Percentiles rank a stretch among this genome's conserved stretches.
These are phyloP conservation scores for Anguilla obscura DNA, from an alignment of 2,797 vertebrate species.

Conservation along the genomic window DNA sequence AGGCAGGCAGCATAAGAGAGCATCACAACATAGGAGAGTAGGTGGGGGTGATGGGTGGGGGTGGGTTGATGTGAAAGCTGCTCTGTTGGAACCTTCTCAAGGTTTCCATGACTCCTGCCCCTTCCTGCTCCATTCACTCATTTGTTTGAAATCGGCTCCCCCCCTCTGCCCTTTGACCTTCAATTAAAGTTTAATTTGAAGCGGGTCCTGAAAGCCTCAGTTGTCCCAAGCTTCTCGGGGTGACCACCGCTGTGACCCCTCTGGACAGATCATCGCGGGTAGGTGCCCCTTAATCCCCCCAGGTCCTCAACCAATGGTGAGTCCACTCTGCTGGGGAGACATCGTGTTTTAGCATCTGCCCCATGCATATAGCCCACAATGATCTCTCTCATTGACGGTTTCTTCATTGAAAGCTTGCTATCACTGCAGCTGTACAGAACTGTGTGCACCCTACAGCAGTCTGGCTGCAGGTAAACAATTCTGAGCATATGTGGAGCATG, in stretches of 20 bases:
- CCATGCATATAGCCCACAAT: neutral
- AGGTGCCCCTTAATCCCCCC: neutral
- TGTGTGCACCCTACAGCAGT: neutral
- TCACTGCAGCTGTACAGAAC: neutral
- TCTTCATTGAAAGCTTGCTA: neutral
- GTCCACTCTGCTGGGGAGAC: neutral
- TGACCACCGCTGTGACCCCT: neutral
- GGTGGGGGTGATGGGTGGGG: neutral
- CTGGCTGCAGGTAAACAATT: neutral
- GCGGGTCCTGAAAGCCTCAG: neutral
- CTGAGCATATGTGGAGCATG: neutral
- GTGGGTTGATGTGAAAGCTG: neutral
- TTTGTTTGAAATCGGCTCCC: neutral
- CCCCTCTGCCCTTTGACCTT: constrained; percentile 5
- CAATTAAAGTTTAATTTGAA: constrained; percentile 31
- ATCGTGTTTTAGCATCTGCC: neutral
- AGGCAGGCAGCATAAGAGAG: constrained; percentile 1
- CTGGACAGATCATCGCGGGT: neutral
- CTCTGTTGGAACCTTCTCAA: neutral
- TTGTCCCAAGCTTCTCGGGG: neutral
- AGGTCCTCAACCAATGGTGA: neutral
- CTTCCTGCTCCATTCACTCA: constrained; percentile 11
- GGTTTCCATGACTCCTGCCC: constrained; percentile 20
- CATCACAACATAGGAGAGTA: neutral
- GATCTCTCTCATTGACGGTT: neutral